These are phyloP conservation scores for Coilia nasus DNA, from an alignment of 2,797 vertebrate species.

Conservation along the genomic window DNA sequence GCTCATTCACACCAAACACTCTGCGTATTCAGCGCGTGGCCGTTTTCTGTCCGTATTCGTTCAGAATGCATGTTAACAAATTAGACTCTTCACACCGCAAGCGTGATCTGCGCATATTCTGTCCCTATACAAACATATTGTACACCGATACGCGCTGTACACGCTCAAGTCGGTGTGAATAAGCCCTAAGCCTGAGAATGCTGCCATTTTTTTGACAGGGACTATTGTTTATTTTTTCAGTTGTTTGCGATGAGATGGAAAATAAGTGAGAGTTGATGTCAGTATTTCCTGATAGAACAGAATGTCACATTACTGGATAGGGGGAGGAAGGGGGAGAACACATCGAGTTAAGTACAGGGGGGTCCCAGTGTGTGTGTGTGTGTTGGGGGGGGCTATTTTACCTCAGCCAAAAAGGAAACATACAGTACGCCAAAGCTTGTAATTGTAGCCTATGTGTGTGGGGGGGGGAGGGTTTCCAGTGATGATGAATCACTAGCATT, in stretches of 20 bases:
- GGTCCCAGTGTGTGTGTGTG: no score
- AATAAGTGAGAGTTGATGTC: conserved; percentile 23
- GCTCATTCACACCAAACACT: no score
- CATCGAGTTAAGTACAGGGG: no score
- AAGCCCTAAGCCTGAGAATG: conserved; percentile 6
- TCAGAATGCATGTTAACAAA: no score
- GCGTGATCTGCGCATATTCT: no score
- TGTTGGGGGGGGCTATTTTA: neutral
- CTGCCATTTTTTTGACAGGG: conserved; percentile 10
- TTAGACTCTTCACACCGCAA: no score
- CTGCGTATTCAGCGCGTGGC: no score
- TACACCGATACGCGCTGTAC: no score
- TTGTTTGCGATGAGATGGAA: conserved; percentile 40
- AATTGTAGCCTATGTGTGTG: conserved; percentile 20
- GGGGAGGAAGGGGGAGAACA: neutral
- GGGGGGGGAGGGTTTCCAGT: neutral
- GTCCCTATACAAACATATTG: no score
- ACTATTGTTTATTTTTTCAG: conserved; percentile 33
- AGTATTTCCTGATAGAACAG: conserved; percentile 25
- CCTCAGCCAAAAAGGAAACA: neutral
- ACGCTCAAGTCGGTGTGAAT: no score
- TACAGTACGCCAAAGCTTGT: neutral
- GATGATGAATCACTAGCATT: neutral
- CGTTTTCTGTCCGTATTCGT: no score
- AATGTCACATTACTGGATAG: conserved; percentile 41